phyloP scores from a whole-genome alignment of 2,888 invertebrate genomes.

The Agrotis clavis region DNA sequence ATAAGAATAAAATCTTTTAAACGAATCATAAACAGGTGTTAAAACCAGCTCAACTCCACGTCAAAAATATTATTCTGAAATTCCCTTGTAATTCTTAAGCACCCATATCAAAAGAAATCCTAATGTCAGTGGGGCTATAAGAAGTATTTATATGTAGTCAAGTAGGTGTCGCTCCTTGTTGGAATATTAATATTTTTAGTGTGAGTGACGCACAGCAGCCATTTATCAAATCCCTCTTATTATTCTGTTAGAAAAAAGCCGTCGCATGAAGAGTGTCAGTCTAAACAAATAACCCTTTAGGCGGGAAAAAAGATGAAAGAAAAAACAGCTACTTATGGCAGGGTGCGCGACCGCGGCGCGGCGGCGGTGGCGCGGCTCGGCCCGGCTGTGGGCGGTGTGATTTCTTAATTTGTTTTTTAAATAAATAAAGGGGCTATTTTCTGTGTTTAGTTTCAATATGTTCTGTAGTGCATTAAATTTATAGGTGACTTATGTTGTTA shows the following conservation, averaged over 20 bases:
- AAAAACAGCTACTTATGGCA: conserved; percentile 37
- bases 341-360: not conserved
- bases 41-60: not conserved
- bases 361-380: not conserved
- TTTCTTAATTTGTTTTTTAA: conserved; percentile 19
- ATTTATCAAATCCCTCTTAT: conserved; percentile 65
- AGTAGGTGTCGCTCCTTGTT: conserved; percentile 39
- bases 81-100: conserved; percentile 12
- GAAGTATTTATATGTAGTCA: conserved; percentile 56
- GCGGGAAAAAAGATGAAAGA: conserved; percentile 37
- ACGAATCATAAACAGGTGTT: not conserved
- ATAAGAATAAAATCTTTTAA: not conserved
- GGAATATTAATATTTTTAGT: conserved; percentile 61
- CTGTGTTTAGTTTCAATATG: too few relatives aligned
- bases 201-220: conserved; percentile 58
- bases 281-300: conserved; percentile 58
- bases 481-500: too few relatives aligned
- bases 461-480: not conserved
- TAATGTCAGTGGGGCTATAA: conserved; percentile 33
- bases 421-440: conserved; percentile 8
- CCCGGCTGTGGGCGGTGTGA: not conserved
- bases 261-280: conserved; percentile 39
- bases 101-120: conserved; percentile 12
- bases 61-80: conserved; percentile 27
- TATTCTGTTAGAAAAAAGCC: conserved; percentile 60